A percentile compares a stretch with the other conserved stretches of the same genome.
Evolutionary conservation across 2,113 vertebrate genomes (phyloP).

Genomic region (Heterotilapia buettikoferi): DNA sequence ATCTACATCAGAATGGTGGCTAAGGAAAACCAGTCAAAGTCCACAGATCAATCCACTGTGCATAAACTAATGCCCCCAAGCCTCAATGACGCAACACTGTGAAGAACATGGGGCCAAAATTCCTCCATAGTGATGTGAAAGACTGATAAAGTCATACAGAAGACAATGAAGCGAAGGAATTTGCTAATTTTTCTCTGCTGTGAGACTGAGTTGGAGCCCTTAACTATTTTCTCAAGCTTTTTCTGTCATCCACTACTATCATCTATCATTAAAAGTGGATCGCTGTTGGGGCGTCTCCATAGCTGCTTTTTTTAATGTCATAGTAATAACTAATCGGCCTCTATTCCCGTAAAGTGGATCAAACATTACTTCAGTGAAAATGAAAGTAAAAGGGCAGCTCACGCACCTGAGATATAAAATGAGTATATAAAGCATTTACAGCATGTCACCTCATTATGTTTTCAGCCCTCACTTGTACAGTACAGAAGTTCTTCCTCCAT

Average conservation of each 20-base stretch:
- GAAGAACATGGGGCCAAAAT: background rate
- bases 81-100: background rate
- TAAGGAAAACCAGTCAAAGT: background rate
- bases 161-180: rapidly evolving
- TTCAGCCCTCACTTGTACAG: background rate
- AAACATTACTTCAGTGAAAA: background rate
- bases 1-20: background rate
- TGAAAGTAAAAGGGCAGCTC: background rate
- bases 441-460: background rate
- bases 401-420: rapidly evolving
- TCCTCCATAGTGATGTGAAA: background rate
- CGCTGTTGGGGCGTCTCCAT: background rate
- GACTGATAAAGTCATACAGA: background rate
- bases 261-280: background rate
- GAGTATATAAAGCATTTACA: background rate
- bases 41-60: background rate
- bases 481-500: background rate
- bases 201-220: background rate
- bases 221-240: background rate
- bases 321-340: background rate
- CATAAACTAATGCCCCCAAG: background rate
- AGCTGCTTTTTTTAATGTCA: background rate
- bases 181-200: rapidly evolving
- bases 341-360: rapidly evolving
- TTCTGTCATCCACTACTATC: background rate